Conservation (phyloP, 2,888 invertebrate genomes). For the Myopa tessellatipennis region DNA sequence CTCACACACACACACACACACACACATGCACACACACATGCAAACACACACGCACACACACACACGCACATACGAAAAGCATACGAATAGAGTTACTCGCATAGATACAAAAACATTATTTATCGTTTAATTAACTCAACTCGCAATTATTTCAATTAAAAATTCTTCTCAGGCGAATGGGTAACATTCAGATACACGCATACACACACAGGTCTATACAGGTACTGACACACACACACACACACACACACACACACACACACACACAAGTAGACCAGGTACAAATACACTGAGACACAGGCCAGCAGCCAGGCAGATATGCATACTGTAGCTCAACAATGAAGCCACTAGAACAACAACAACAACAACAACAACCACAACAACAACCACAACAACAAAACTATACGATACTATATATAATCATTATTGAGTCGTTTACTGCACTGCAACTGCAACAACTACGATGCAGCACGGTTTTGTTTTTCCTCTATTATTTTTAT, state of each 20-base stretch:
- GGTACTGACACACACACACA: not conserved
- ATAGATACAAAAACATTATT: slow-evolving; percentile 66
- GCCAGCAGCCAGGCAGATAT: not conserved
- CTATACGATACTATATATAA: slow-evolving; percentile 1
- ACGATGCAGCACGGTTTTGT: not conserved
- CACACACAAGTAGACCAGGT: not conserved
- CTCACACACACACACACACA: not conserved
- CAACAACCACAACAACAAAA: slow-evolving; percentile 8
- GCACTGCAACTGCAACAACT: slow-evolving; percentile 11
- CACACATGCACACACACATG: not conserved
- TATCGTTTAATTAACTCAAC: slow-evolving; percentile 69
- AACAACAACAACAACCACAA: slow-evolving; percentile 5
- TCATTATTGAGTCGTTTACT: slow-evolving; percentile 22
- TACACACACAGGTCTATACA: not conserved
- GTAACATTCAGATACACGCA: slow-evolving; percentile 51
- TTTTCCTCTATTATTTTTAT: not conserved
- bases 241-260: not conserved
- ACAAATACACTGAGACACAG: not conserved
- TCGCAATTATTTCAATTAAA: slow-evolving; percentile 68
- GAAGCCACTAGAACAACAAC: not conserved
- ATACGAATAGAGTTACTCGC: not conserved
- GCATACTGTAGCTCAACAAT: not conserved
- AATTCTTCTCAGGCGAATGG: slow-evolving; percentile 64
- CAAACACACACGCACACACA: too few relatives aligned
- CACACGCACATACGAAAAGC: not conserved